These are phyloP conservation scores for Xyrauchen texanus DNA, from an alignment of 2,113 vertebrate genomes.

Conservation along the genomic window DNA sequence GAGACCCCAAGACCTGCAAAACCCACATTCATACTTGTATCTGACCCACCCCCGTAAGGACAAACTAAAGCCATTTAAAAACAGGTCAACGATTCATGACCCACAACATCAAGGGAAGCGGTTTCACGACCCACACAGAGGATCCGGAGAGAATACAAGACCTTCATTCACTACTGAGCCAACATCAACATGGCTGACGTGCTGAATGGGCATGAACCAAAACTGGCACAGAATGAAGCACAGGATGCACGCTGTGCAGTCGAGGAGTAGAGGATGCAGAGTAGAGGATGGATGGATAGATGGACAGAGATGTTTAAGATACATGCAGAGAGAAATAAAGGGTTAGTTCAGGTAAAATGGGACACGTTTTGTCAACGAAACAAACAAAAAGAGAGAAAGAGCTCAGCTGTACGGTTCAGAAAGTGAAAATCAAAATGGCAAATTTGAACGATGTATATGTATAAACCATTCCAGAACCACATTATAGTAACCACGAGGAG, in stretches of 20 bases:
- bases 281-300: not conserved
- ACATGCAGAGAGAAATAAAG: not conserved
- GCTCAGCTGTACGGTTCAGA: too few species aligned
- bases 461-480: too few species aligned
- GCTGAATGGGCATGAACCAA: not conserved
- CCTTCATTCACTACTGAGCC: constrained; percentile 18
- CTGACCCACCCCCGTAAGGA: not conserved
- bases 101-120: constrained; percentile 23
- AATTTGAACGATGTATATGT: too few species aligned
- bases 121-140: constrained; percentile 7
- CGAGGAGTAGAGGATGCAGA: not conserved
- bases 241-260: not conserved
- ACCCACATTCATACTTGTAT: not conserved
- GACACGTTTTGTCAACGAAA: not conserved
- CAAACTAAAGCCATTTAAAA: constrained; percentile 7
- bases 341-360: not conserved
- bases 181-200: not conserved
- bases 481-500: too few species aligned
- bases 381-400: too few species aligned
- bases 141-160: not conserved
- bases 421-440: too few species aligned
- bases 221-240: constrained; percentile 28
- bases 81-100: constrained; percentile 1
- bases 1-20: constrained; percentile 14
- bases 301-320: not conserved